Evolutionary conservation across 1,140 invertebrate species (phyloP).

Genomic region (Trissolcus basalis): DNA sequence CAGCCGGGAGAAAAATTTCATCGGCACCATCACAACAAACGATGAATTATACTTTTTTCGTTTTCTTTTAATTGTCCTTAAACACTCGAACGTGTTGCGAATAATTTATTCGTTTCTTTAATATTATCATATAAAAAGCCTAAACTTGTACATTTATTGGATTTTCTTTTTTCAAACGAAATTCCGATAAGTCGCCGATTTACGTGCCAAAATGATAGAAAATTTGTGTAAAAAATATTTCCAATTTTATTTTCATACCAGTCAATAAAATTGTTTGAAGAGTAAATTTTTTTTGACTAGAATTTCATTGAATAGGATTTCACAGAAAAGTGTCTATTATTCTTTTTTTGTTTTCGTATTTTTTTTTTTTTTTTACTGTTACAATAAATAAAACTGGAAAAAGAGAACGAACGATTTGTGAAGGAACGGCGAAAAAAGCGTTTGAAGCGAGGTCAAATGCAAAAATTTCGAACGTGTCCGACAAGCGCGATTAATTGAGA

Average conservation of each 20-base stretch:
- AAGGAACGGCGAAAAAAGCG: slow-evolving; percentile 28
- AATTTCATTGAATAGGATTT: too few relatives aligned
- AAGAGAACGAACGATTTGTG: slow-evolving; percentile 13
- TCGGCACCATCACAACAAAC: slow-evolving; percentile 53
- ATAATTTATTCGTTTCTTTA: slow-evolving; percentile 52
- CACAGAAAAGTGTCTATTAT: too few relatives aligned
- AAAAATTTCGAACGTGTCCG: slow-evolving; percentile 49
- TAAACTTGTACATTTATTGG: slow-evolving; percentile 50
- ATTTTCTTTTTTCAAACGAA: slow-evolving; percentile 19
- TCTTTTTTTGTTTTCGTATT: too few relatives aligned
- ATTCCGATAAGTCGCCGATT: neutral
- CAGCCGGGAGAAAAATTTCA: slow-evolving; percentile 52
- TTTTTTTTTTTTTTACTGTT: neutral
- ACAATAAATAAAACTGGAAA: slow-evolving; percentile 6
- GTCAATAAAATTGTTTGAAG: too few relatives aligned
- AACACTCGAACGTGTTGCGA: slow-evolving; percentile 43
- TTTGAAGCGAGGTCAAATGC: slow-evolving; percentile 39
- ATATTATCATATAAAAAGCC: slow-evolving; percentile 58
- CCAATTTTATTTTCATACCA: too few relatives aligned
- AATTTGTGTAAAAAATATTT: too few relatives aligned
- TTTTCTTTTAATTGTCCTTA: slow-evolving; percentile 59
- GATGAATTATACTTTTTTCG: slow-evolving; percentile 59
- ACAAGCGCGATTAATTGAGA: slow-evolving; percentile 63
- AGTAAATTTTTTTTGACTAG: too few relatives aligned
- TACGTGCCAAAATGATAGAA: too few relatives aligned